Conservation (phyloP, 2,797 vertebrate species). For the Hoplostethus mediterraneus region DNA sequence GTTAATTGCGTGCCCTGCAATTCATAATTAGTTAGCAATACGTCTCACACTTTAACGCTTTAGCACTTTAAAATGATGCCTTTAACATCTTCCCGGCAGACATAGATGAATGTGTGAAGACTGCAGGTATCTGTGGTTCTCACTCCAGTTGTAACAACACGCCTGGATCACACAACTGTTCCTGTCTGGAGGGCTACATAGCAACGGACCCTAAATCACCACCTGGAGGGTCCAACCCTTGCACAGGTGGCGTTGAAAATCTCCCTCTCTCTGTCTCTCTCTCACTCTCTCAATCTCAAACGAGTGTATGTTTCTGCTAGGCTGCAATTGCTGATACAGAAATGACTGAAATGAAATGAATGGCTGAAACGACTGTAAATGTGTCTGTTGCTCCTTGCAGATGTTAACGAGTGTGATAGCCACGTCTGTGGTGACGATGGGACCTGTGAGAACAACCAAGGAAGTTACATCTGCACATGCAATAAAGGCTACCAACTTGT, state of each 20-base stretch:
- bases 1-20: not conserved
- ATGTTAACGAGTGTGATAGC: conserved; percentile 57
- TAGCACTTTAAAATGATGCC: not conserved
- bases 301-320: not conserved
- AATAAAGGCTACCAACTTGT: conserved; percentile 17
- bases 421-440: conserved; percentile 44
- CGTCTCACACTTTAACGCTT: too few species aligned
- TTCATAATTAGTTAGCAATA: not conserved
- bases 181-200: conserved; percentile 45
- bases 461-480: conserved; percentile 46
- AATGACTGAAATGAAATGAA: too few species aligned
- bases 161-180: conserved; percentile 42
- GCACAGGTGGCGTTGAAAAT: conserved; percentile 42
- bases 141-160: conserved; percentile 59
- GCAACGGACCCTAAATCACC: not conserved
- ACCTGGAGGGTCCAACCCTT: not conserved
- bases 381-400: conserved; percentile 25
- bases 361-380: not conserved
- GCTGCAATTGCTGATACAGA: not conserved
- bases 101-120: conserved; percentile 58
- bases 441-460: conserved; percentile 37
- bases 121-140: conserved; percentile 24
- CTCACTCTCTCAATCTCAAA: not conserved
- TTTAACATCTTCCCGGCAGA: conserved; percentile 49
- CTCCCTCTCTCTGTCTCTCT: not conserved